phyloP scores from a whole-genome alignment of 2,113 vertebrate species.

The Platysteira castanea region DNA sequence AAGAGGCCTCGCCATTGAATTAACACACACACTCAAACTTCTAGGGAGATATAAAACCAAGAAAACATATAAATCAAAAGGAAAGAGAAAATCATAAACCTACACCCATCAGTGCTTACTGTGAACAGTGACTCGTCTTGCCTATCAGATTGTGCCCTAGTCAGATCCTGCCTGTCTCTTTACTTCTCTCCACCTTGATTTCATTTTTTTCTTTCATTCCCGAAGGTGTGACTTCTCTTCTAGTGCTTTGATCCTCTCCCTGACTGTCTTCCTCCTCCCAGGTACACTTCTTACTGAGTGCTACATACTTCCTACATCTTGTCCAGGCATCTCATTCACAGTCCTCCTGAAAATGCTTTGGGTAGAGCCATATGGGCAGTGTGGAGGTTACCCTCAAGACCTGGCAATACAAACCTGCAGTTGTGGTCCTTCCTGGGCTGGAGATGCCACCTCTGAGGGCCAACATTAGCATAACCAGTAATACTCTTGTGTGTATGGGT shows the following conservation, averaged over 20 bases:
- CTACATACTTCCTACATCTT: background rate
- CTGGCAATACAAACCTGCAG: background rate
- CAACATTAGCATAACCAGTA: background rate
- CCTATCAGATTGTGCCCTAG: background rate
- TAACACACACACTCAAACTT: background rate
- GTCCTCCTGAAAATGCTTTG: background rate
- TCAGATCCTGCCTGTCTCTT: background rate
- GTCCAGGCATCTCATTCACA: background rate
- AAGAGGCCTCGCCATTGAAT: background rate
- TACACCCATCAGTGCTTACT: background rate
- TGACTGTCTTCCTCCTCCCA: background rate
- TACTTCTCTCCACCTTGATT: background rate
- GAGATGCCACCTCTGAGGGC: background rate
- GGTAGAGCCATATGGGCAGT: background rate
- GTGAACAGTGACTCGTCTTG: background rate
- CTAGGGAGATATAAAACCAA: background rate
- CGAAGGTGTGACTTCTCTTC: background rate
- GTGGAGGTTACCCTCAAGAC: background rate
- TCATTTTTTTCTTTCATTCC: background rate
- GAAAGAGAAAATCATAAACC: background rate
- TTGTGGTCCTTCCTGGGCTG: accelerated
- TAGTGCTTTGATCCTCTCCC: background rate
- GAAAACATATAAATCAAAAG: background rate
- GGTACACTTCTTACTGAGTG: background rate
- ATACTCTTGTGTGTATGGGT: accelerated